Percentiles rank a stretch among this genome's conserved stretches.
These are phyloP conservation scores for Acrocera orbiculus DNA, from an alignment of 2,888 invertebrate genomes.

Conservation along the genomic window DNA sequence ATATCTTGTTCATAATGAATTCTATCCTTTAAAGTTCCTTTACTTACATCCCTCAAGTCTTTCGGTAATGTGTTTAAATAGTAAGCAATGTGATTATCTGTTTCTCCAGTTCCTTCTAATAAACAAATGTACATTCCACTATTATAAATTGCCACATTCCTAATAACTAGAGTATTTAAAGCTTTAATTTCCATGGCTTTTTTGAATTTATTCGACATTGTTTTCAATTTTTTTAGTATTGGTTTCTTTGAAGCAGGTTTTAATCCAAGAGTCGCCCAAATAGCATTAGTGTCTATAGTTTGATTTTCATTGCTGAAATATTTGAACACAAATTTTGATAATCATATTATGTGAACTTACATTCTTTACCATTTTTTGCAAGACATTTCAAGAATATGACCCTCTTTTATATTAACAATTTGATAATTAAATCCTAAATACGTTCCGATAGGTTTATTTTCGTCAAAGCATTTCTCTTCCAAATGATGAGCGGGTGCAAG, in stretches of 20 bases:
- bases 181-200: constrained; percentile 4
- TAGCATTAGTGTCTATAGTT: not conserved
- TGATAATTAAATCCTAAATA: constrained; percentile 6
- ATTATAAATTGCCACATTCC: too few relatives aligned
- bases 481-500: constrained; percentile 1
- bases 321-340: too few relatives aligned
- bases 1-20: constrained; percentile 5
- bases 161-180: too few relatives aligned
- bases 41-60: not conserved
- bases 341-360: not conserved
- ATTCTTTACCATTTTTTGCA: constrained; percentile 7
- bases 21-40: constrained; percentile 5
- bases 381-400: constrained; percentile 4
- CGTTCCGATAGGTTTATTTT: constrained; percentile 3
- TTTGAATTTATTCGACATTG: constrained; percentile 5
- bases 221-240: not conserved
- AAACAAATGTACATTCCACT: too few relatives aligned
- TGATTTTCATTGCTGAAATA: too few relatives aligned
- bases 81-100: too few relatives aligned
- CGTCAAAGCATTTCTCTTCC: constrained; percentile 6
- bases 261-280: constrained; percentile 4
- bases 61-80: too few relatives aligned
- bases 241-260: not conserved
- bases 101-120: too few relatives aligned
- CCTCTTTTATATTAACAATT: constrained; percentile 3